Percentiles rank a stretch among this genome's conserved stretches.
Conservation (phyloP, 2,113 vertebrate genomes). For the Odobenus rosmarus region DNA sequence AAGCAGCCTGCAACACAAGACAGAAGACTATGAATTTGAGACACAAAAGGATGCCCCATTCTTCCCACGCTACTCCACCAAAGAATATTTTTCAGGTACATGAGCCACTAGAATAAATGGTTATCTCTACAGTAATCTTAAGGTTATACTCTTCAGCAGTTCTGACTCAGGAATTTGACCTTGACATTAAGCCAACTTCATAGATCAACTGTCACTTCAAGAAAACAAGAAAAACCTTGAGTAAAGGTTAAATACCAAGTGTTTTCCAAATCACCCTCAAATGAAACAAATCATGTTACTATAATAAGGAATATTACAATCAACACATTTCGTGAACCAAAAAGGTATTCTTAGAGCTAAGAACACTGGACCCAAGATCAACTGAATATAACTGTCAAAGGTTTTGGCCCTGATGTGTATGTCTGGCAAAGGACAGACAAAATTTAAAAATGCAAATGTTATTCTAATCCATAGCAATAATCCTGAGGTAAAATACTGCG, state of each 20-base stretch:
- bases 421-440: neutral
- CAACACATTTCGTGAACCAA: neutral
- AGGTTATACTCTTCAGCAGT: neutral
- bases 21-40: neutral
- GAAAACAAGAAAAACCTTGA: conserved; percentile 47
- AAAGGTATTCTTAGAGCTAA: neutral
- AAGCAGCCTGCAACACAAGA: neutral
- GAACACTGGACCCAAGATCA: neutral
- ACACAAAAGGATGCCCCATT: neutral
- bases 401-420: neutral
- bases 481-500: neutral
- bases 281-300: neutral
- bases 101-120: neutral
- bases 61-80: neutral
- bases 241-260: conserved; percentile 18
- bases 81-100: neutral
- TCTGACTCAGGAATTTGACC: conserved; percentile 36
- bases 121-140: neutral
- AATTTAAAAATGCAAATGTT: neutral
- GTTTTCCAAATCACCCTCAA: neutral
- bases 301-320: neutral
- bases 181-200: conserved; percentile 47
- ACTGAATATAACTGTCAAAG: neutral
- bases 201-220: neutral
- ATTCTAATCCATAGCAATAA: neutral